Evolutionary conservation across 2,888 invertebrate species (phyloP).

Genomic region (Aphodius sticticus): DNA sequence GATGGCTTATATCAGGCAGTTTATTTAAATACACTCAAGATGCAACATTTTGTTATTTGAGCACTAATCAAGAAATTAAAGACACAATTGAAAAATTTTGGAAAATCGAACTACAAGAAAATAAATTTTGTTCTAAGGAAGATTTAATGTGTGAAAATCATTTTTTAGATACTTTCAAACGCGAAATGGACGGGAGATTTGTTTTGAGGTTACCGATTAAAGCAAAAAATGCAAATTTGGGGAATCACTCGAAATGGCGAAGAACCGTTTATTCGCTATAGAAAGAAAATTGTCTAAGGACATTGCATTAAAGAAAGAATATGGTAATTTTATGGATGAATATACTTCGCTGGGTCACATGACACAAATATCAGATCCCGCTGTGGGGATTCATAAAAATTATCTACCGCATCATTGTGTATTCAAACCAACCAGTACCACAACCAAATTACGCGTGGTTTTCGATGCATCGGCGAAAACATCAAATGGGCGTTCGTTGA

Average conservation of each 20-base stretch:
- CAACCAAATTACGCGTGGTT: conserved; percentile 30
- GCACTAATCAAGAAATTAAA: conserved; percentile 10
- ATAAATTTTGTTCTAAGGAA: conserved; percentile 11
- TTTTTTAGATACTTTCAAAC: conserved; percentile 13
- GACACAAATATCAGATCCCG: conserved; percentile 13
- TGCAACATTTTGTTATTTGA: neutral
- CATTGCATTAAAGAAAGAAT: conserved; percentile 10
- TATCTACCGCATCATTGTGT: conserved; percentile 29
- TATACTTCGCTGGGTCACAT: conserved; percentile 28
- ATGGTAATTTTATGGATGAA: conserved; percentile 27
- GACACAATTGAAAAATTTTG: conserved; percentile 27
- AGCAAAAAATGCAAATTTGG: conserved; percentile 31
- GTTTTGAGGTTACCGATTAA: conserved; percentile 25
- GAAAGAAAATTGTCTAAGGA: conserved; percentile 37
- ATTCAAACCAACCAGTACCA: conserved; percentile 14
- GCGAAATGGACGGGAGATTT: conserved; percentile 23
- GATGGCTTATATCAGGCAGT: conserved; percentile 26
- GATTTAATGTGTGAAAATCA: conserved; percentile 29
- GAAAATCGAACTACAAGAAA: conserved; percentile 25
- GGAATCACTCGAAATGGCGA: conserved; percentile 37
- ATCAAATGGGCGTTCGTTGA: neutral
- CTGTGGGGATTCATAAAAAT: neutral
- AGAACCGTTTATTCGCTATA: conserved; percentile 36
- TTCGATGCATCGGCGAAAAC: conserved; percentile 29
- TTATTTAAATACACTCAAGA: neutral